These are phyloP conservation scores for Cepaea nemoralis DNA, from an alignment of 1,140 invertebrate species.

Conservation along the genomic window DNA sequence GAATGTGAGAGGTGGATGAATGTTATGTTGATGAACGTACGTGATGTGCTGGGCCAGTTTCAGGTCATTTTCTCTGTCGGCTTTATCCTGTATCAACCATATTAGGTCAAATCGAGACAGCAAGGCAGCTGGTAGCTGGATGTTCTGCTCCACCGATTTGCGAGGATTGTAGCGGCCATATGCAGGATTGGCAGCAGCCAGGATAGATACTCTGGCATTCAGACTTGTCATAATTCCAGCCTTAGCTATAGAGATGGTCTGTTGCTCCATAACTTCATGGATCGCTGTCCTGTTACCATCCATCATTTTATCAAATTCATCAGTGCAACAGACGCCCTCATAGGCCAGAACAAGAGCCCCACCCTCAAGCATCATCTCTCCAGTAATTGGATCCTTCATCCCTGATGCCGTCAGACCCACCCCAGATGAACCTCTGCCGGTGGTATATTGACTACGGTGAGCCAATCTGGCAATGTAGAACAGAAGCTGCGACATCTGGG, in stretches of 20 bases:
- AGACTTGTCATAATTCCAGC: conserved; percentile 90
- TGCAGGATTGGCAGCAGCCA: conserved; percentile 98
- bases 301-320: conserved; percentile 99
- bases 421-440: conserved; percentile 95
- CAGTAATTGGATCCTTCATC: conserved; percentile 96
- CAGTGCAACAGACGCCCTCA: conserved; percentile 97
- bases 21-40: conserved; percentile 93
- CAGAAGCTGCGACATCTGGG: too few species aligned
- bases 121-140: conserved; percentile 97
- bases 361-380: conserved; percentile 97
- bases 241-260: conserved; percentile 99
- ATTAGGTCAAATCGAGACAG: conserved; percentile 97
- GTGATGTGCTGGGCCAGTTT: conserved; percentile 96
- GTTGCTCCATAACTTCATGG: conserved; percentile 99
- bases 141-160: conserved; percentile 95
- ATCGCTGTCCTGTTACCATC: conserved; percentile 96
- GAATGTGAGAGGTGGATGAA: conserved; percentile 83
- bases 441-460: conserved; percentile 97
- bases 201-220: conserved; percentile 95
- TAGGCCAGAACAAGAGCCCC: conserved; percentile 98
- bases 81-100: conserved; percentile 96
- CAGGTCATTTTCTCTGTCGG: conserved; percentile 92
- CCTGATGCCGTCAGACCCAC: conserved; percentile 98
- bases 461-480: too few species aligned
- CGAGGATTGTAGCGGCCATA: conserved; percentile 96